Percentiles rank a stretch among this genome's conserved stretches.
phyloP scores from a whole-genome alignment of 2,797 vertebrate genomes.

The Peromyscus nudipes region DNA sequence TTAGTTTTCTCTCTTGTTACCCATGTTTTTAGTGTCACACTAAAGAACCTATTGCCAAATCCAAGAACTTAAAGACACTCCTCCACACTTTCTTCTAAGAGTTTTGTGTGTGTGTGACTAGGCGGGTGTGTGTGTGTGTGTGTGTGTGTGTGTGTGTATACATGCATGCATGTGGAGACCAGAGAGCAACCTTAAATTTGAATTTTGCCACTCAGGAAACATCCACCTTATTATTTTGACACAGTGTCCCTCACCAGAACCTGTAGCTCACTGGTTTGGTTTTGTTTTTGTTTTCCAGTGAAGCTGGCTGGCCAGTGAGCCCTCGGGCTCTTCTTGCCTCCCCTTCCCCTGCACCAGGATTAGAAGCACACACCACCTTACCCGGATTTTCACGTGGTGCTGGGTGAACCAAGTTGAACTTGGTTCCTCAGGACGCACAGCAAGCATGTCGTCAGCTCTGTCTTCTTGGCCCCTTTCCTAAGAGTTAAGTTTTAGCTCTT shows the following conservation, averaged over 20 bases:
- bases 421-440: neutral
- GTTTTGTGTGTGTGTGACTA: neutral
- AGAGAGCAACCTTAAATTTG: no score
- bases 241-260: no score
- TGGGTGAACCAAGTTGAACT: neutral
- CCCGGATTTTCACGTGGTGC: neutral
- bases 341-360: neutral
- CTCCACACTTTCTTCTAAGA: neutral
- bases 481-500: no score
- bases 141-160: neutral
- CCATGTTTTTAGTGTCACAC: neutral
- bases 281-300: neutral
- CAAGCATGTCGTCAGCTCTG: no score
- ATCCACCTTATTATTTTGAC: no score
- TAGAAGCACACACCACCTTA: neutral
- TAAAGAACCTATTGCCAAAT: neutral
- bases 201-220: neutral
- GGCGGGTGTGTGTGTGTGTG: neutral
- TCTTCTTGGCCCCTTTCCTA: no score
- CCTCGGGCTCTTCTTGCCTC: no score
- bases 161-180: neutral
- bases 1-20: slow-evolving; percentile 9
- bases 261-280: neutral
- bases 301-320: neutral
- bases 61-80: slow-evolving; percentile 6